These are phyloP conservation scores for Carposina sasakii DNA, from an alignment of 1,140 invertebrate species.

Conservation along the genomic window DNA sequence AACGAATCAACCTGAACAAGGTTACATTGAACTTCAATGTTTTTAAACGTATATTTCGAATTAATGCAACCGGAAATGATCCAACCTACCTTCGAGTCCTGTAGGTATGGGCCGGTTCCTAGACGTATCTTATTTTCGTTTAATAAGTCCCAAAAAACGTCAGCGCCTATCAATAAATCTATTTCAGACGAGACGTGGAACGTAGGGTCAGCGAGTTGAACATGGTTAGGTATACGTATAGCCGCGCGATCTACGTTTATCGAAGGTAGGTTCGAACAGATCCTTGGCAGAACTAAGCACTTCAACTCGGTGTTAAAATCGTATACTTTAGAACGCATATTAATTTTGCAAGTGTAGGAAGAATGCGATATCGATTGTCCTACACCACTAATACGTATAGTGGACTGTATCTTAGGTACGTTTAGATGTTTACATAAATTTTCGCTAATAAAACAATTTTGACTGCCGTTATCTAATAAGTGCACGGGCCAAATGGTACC, in stretches of 20 bases:
- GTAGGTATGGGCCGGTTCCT: background rate
- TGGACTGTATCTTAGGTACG: slow-evolving; percentile 8
- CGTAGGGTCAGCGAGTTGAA: slow-evolving; percentile 6
- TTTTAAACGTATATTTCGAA: too few relatives aligned
- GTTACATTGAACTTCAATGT: too few relatives aligned
- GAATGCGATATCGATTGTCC: background rate
- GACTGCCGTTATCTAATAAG: slow-evolving; percentile 6
- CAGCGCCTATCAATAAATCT: slow-evolving; percentile 9
- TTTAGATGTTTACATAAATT: slow-evolving; percentile 11
- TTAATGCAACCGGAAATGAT: slow-evolving; percentile 6
- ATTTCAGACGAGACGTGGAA: slow-evolving; percentile 5
- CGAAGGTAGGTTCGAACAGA: slow-evolving; percentile 6
- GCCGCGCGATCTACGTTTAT: background rate
- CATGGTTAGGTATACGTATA: slow-evolving; percentile 1
- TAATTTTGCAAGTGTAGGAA: background rate
- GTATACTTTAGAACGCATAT: slow-evolving; percentile 6
- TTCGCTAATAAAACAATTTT: slow-evolving; percentile 6
- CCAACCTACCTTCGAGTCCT: slow-evolving; percentile 9
- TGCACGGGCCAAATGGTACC: background rate
- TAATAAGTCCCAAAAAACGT: slow-evolving; percentile 10
- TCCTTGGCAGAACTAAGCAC: slow-evolving; percentile 4
- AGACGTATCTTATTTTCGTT: background rate
- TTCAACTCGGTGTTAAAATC: slow-evolving; percentile 1
- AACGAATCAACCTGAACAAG: too few relatives aligned
- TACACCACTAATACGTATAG: slow-evolving; percentile 8